Percentiles rank a stretch among this genome's conserved stretches.
Conservation (phyloP, 2,797 vertebrate species). For the Podargus strigoides region DNA sequence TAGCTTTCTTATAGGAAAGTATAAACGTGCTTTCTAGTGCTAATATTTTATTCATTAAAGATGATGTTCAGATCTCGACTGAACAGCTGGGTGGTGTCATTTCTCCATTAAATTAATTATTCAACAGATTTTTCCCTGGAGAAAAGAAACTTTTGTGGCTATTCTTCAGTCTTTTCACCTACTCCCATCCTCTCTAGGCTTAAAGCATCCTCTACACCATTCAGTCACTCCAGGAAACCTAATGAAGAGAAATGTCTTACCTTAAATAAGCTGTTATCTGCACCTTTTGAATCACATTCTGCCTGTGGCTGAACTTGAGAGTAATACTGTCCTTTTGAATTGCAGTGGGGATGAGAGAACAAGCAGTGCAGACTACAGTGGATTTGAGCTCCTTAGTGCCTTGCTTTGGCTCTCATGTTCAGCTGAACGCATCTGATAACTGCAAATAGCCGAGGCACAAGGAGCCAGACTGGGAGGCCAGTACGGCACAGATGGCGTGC, state of each 20-base stretch:
- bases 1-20: not conserved
- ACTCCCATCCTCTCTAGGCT: not conserved
- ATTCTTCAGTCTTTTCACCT: not conserved
- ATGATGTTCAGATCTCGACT: constrained; percentile 5
- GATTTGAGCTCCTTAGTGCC: not conserved
- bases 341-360: not conserved
- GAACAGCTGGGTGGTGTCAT: constrained; percentile 6
- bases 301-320: not conserved
- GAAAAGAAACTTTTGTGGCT: not conserved
- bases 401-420: not conserved
- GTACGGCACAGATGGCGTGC: not conserved
- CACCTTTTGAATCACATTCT: not conserved
- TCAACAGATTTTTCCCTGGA: not conserved
- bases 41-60: constrained; percentile 28
- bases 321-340: not conserved
- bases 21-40: not conserved
- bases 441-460: not conserved
- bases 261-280: not conserved
- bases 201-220: not conserved
- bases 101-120: constrained; percentile 4
- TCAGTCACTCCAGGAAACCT: not conserved
- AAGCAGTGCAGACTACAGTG: not conserved
- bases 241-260: not conserved
- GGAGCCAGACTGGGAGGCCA: not conserved
- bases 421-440: not conserved